These are phyloP conservation scores for Drosophila mayri DNA, from an alignment of 1,140 invertebrate species.

Conservation along the genomic window DNA sequence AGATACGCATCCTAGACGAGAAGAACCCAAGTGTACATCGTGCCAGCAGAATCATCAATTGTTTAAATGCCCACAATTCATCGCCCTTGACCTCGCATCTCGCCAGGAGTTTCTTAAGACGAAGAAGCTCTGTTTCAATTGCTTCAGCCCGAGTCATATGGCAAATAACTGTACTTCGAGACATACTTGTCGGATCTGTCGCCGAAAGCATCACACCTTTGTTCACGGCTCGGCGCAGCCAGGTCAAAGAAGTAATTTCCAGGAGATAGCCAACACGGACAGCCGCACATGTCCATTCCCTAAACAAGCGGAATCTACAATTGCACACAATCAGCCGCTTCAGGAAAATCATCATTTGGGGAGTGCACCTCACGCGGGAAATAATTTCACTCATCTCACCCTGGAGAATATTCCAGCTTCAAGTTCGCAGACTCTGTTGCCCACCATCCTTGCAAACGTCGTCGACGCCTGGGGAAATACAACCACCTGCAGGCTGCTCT, in stretches of 20 bases:
- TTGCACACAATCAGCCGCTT: too few relatives aligned
- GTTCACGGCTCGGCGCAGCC: not conserved
- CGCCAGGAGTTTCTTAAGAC: not conserved
- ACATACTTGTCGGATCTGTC: not conserved
- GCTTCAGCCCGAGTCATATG: not conserved
- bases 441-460: too few relatives aligned
- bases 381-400: not conserved
- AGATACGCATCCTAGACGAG: too few relatives aligned
- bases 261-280: not conserved
- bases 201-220: not conserved
- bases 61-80: not conserved
- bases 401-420: not conserved
- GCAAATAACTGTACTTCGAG: not conserved
- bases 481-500: not conserved
- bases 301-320: not conserved
- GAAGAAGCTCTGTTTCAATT: not conserved
- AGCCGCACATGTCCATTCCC: not conserved
- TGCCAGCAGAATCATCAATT: not conserved
- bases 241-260: not conserved
- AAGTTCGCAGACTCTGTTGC: not conserved
- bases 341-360: not conserved
- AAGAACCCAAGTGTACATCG: not conserved
- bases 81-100: not conserved
- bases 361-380: not conserved
- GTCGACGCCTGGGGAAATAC: not conserved